These are phyloP conservation scores for Delia radicum DNA, from an alignment of 1,140 invertebrate species.

Conservation along the genomic window DNA sequence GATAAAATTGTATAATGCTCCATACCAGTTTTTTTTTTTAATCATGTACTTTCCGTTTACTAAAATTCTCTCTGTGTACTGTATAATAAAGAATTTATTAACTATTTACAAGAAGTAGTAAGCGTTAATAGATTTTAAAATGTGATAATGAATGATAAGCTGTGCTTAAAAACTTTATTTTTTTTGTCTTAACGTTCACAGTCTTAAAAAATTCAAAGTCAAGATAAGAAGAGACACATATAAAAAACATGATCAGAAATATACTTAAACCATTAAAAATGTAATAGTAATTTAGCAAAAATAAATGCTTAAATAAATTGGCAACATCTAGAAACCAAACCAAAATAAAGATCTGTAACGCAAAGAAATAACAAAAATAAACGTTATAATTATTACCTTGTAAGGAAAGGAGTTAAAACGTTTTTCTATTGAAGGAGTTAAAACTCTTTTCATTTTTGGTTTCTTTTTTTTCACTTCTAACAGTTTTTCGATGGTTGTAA, in stretches of 20 bases:
- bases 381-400: neutral
- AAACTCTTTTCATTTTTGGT: neutral
- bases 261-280: neutral
- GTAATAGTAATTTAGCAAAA: neutral
- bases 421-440: neutral
- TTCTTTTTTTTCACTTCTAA: neutral
- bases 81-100: neutral
- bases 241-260: neutral
- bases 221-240: neutral
- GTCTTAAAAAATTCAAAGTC: neutral
- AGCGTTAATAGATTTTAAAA: conserved; percentile 25
- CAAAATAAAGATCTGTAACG: neutral
- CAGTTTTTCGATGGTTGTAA: neutral
- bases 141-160: conserved; percentile 25
- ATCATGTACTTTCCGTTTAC: no score
- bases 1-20: neutral
- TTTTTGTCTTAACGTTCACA: neutral
- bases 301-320: neutral
- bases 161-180: no score
- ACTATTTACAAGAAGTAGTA: conserved; percentile 18
- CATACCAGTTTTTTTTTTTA: no score
- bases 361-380: neutral
- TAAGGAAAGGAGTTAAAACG: neutral
- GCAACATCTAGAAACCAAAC: no score
- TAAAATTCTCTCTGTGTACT: neutral